Base-by-base conservation (phyloP, 2,888 invertebrate species). In the Cyclophora punctaria region DNA sequence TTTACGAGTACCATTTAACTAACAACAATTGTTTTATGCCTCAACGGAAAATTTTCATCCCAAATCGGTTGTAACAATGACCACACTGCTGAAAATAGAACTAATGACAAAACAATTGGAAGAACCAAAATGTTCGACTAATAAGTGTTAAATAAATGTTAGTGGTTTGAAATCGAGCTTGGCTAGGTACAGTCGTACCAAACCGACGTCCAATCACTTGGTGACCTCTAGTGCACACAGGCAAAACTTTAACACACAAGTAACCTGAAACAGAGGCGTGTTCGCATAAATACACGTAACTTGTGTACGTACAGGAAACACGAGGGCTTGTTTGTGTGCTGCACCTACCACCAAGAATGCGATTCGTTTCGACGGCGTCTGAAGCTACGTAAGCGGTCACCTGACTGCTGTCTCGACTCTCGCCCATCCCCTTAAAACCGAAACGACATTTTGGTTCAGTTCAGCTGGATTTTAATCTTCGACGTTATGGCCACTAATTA, bases 361-460 rank as follows among this genome's bases (percentile, higher is more conserved):
- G 71, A 78, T 80, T 81, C 73, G 75, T 76, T 82, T 81, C 73
- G 78, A 76, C 79, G 73, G 72, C 74, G 70, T 71, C 70, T 68
- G 73, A 63, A 67, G 62, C 78, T 73, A 78, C 76, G 75, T 76
- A 77, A 77, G 64, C 75, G 73, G 80, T 80, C 81, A 83, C 78
- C 76, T 82, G 83, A 83, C 75, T 69, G 69, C 67, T 64, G 64
- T 58, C 64, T 60, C 59, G 57, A 60, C 56, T 58, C 60, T 46
- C 57, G 52, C 57, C 51, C 41, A 52, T 41, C 60, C 53, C 52
- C 50, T 52, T 57, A 53, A 56, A 66, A 58, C 57, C 48, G 53
- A 20, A 20, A 20, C 20, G 20, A 20, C 20, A 20, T 20, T 20
- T 20, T 20, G 1, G 20, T n/a, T n/a, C n/a, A n/a, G 20, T 20